phyloP scores from a whole-genome alignment of 2,888 invertebrate species.

The Morpho achilles region DNA sequence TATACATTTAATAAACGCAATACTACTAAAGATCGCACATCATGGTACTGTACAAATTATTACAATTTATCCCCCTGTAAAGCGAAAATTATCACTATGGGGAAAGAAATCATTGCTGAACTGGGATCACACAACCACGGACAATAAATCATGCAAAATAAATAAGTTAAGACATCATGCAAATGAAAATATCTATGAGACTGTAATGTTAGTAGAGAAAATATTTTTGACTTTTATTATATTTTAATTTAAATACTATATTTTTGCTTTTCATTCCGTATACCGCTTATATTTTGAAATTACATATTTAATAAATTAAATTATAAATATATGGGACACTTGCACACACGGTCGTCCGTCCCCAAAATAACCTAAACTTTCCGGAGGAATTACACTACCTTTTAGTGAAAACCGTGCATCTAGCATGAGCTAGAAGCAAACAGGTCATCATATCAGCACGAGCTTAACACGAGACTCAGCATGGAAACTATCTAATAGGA shows the following conservation, averaged over 20 bases:
- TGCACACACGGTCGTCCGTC: too few relatives aligned
- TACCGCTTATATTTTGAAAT: too few relatives aligned
- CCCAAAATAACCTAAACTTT: too few relatives aligned
- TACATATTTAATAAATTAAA: too few relatives aligned
- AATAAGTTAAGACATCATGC: background rate
- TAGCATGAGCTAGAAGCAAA: too few relatives aligned
- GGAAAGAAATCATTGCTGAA: conserved; percentile 8
- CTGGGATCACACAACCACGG: conserved; percentile 16
- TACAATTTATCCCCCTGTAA: conserved; percentile 28
- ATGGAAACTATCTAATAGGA: too few relatives aligned
- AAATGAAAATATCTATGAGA: background rate
- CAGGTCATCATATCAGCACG: too few relatives aligned
- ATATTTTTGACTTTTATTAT: background rate
- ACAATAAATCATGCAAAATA: background rate
- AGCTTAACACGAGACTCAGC: too few relatives aligned
- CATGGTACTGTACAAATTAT: conserved; percentile 42
- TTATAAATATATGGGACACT: too few relatives aligned
- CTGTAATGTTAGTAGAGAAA: background rate
- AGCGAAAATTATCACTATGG: conserved; percentile 16
- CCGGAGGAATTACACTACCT: too few relatives aligned
- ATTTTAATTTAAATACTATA: background rate
- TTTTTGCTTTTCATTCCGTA: too few relatives aligned
- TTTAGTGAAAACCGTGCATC: too few relatives aligned
- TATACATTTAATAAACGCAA: conserved; percentile 39
- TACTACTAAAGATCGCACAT: conserved; percentile 21